phyloP scores from a whole-genome alignment of 2,797 vertebrate genomes.

The Simalia tracyae region DNA sequence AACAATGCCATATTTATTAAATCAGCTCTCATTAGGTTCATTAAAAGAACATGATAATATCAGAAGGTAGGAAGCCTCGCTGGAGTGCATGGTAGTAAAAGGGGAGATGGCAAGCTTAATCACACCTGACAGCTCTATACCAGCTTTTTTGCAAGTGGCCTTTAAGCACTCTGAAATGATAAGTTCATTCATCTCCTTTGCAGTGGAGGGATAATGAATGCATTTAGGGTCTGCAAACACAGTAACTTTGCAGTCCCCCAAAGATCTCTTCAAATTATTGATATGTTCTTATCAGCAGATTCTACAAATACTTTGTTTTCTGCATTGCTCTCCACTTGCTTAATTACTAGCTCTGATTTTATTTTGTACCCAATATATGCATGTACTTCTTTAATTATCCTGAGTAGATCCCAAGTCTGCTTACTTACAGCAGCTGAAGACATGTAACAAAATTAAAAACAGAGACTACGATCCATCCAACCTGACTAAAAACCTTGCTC shows the following conservation, averaged over 20 bases:
- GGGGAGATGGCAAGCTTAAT: conserved; percentile 23
- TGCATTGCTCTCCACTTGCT: background rate
- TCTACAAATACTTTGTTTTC: background rate
- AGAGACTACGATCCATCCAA: background rate
- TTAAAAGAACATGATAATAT: conserved; percentile 18
- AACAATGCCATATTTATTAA: conserved; percentile 16
- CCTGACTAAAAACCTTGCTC: background rate
- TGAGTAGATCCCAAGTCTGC: background rate
- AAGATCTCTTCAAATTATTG: background rate
- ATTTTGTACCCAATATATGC: background rate
- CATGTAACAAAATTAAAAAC: background rate
- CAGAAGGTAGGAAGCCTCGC: background rate
- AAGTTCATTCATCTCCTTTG: background rate
- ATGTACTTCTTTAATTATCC: background rate
- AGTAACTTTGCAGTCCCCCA: background rate
- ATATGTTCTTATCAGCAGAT: background rate
- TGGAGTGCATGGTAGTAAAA: conserved; percentile 21
- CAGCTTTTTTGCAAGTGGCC: conserved; percentile 19
- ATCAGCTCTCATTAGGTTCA: conserved; percentile 35
- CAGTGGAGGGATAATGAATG: background rate
- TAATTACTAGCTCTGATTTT: background rate
- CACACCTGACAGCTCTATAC: conserved; percentile 19
- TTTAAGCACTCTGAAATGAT: background rate
- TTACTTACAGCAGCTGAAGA: background rate
- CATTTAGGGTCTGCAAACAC: background rate